These are phyloP conservation scores for Drosophila baimaii DNA, from an alignment of 1,140 invertebrate genomes.

Conservation along the genomic window DNA sequence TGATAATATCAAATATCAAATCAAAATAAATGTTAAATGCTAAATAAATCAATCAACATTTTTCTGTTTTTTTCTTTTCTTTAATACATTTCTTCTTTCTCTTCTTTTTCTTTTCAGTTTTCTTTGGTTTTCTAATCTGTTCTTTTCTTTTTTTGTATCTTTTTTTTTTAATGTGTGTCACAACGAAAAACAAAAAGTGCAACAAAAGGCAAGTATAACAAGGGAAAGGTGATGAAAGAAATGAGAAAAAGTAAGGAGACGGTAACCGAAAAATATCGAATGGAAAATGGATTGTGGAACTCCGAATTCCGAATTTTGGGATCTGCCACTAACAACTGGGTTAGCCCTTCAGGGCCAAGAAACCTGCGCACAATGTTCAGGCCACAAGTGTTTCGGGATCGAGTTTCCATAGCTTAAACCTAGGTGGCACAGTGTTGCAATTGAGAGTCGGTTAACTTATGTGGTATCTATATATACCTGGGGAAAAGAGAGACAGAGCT, in stretches of 20 bases:
- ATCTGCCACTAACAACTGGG: neutral
- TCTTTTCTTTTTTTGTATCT: conserved; percentile 2
- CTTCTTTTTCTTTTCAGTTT: conserved; percentile 21
- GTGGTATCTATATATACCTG: conserved; percentile 48
- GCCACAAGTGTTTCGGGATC: conserved; percentile 16
- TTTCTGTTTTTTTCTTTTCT: conserved; percentile 22
- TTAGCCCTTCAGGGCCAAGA: conserved; percentile 17
- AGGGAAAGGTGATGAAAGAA: conserved; percentile 22
- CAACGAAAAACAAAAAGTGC: conserved; percentile 61
- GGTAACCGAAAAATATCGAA: conserved; percentile 19
- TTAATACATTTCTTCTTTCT: conserved; percentile 19
- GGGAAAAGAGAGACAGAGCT: conserved; percentile 51
- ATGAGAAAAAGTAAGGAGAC: conserved; percentile 21
- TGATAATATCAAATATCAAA: conserved; percentile 84
- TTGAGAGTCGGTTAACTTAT: conserved; percentile 36
- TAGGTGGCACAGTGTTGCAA: conserved; percentile 42
- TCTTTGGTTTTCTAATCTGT: conserved; percentile 3
- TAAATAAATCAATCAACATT: conserved; percentile 44
- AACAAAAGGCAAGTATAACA: conserved; percentile 49
- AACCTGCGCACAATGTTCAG: conserved; percentile 15
- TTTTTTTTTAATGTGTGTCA: conserved; percentile 21
- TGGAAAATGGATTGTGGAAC: conserved; percentile 1
- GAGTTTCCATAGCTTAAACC: conserved; percentile 35
- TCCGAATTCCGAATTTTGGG: conserved; percentile 11
- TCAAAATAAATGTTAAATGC: conserved; percentile 52